A percentile compares a stretch with the other conserved stretches of the same genome.
Evolutionary conservation across 92 coral and sea anemone species (phyloP).

Genomic region (Parazoanthus swiftii): DNA sequence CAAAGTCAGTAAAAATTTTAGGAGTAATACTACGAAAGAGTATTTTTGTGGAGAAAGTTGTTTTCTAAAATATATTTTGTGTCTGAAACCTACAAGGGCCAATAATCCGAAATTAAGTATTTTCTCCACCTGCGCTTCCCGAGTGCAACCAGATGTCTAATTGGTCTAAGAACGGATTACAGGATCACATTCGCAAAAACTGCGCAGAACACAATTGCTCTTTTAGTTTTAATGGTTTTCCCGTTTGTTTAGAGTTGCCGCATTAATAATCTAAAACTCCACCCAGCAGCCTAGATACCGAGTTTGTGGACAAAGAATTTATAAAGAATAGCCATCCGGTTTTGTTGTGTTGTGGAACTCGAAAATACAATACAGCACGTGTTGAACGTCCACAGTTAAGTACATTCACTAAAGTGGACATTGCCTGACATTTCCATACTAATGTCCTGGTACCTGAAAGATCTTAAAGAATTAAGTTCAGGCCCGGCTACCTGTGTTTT

Average conservation of each 20-base stretch:
- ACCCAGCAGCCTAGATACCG: conserved; percentile 37
- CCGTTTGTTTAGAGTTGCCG: conserved; percentile 1
- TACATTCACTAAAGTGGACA: conserved; percentile 3
- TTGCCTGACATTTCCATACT: not conserved
- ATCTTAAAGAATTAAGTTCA: not conserved
- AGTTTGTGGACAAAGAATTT: conserved; percentile 40
- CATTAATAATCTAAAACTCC: not conserved
- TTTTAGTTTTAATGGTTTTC: conserved; percentile 11
- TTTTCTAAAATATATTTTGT: not conserved
- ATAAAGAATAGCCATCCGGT: conserved; percentile 35
- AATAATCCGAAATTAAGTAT: not conserved
- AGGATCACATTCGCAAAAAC: not conserved
- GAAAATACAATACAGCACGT: conserved; percentile 38
- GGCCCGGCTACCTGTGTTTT: not conserved
- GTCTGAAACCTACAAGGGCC: not conserved
- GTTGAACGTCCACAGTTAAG: conserved; percentile 13
- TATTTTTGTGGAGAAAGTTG: not conserved
- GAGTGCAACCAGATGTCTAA: conserved; percentile 8
- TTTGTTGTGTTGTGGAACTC: conserved; percentile 43
- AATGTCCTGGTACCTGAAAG: conserved; percentile 26
- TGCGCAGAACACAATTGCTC: conserved; percentile 26
- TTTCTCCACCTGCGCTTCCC: conserved; percentile 7
- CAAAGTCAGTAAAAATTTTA: not conserved
- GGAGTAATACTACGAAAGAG: not conserved
- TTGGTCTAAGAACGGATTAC: not conserved